Evolutionary conservation across 1,140 invertebrate species (phyloP).

Genomic region (Drosophila orena): DNA sequence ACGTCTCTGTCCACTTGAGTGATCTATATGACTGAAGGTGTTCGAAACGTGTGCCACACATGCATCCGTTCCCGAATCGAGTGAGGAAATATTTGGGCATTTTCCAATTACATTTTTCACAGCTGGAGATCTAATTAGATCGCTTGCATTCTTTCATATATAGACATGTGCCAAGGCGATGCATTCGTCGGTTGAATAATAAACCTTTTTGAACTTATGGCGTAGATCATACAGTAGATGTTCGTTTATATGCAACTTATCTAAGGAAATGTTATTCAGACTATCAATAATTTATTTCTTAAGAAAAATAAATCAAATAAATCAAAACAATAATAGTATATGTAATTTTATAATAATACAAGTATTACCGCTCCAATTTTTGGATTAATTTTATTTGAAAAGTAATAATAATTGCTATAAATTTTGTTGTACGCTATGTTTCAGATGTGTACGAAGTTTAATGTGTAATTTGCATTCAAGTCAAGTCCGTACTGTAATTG

Average conservation of each 20-base stretch:
- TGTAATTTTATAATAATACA: too few relatives aligned
- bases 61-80: slow-evolving; percentile 37
- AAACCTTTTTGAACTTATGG: slow-evolving; percentile 4
- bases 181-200: slow-evolving; percentile 35
- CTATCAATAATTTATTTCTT: too few relatives aligned
- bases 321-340: too few relatives aligned
- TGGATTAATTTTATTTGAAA: too few relatives aligned
- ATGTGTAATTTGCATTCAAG: not conserved
- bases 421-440: too few relatives aligned
- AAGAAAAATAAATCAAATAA: too few relatives aligned
- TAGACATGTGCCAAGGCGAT: slow-evolving; percentile 37
- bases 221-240: not conserved
- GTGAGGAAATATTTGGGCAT: slow-evolving; percentile 47
- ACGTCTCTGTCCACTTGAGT: slow-evolving; percentile 63
- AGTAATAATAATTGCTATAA: too few relatives aligned
- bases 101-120: slow-evolving; percentile 46
- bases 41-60: slow-evolving; percentile 44
- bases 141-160: slow-evolving; percentile 23
- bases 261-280: too few relatives aligned
- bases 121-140: slow-evolving; percentile 66
- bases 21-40: slow-evolving; percentile 38
- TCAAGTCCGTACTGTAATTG: not conserved
- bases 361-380: too few relatives aligned
- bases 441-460: too few relatives aligned
- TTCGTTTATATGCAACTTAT: not conserved